Evolutionary conservation across 2,888 invertebrate genomes (phyloP), one percentile per base, ranked within the genome.

Genomic region (Chalcosyrphus nemorum): DNA sequence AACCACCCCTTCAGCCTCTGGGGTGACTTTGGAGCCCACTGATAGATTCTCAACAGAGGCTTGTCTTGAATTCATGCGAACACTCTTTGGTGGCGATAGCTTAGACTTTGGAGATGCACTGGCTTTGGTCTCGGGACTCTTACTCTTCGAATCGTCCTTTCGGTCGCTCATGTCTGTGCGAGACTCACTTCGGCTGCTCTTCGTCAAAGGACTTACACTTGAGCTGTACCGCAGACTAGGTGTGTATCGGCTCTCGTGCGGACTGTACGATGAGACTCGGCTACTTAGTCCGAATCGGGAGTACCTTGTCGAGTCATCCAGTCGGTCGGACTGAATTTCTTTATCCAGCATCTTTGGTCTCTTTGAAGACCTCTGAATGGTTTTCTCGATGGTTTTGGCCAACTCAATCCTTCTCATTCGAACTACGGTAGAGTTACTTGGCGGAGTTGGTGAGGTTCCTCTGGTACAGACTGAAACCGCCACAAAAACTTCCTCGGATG

Each of bases 391-490:
- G 2, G 94, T 94, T 89, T 95, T 95, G 4, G 95, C 95, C 88
- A 95, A 93, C 87, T 96, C 96, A 0, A 94, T 94, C 89, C 96
- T 93, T 87, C 95, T 93, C 21, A 93, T 93, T 86, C 95, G 92
- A 86, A 94, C 94, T 0, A 94, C 93, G 0, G 94, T 94, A 29
- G 88, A 87, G 1, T 87, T 59, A 27, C 89, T 89, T 0, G 95
- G 94, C 2, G 95, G 94, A 0, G 95, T 95, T 0, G 96, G 96
- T 15, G 96, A 97, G 0, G 96, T 96, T 27, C 95, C 95, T 76
- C 96, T 93, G 0, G 95, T 95, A 2, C 95, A 93, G 61, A 96
- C 94, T 3, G 93, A 93, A 2, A 96, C 90, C 2, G 94, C 92
- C 43, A 93, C 89, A 57, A 90, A 90, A 76, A 91, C 90, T 68